Conservation (phyloP, 2,113 vertebrate genomes). For the Pionites leucogaster region DNA sequence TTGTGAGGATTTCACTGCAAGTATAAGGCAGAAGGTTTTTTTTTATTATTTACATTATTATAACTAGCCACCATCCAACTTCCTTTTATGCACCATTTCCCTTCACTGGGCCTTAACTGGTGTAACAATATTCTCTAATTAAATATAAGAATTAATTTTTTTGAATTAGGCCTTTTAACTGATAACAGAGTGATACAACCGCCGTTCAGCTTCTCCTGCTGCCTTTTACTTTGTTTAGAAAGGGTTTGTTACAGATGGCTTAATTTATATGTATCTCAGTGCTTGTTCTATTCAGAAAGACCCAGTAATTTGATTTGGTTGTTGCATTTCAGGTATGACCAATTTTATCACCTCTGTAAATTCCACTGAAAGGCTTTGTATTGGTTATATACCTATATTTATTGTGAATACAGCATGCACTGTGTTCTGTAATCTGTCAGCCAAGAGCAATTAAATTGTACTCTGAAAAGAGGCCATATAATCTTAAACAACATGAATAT, state of each 20-base stretch:
- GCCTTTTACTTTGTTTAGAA: background rate
- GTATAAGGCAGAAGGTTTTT: background rate
- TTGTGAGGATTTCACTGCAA: slow-evolving; percentile 19
- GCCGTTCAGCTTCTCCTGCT: background rate
- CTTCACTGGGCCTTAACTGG: background rate
- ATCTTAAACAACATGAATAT: background rate
- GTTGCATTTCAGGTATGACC: slow-evolving; percentile 11
- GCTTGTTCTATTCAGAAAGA: background rate
- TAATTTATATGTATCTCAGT: background rate
- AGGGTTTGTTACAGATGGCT: background rate
- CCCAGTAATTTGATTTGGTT: slow-evolving; percentile 37
- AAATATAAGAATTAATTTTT: slow-evolving; percentile 34
- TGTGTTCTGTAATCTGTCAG: background rate
- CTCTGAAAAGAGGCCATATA: background rate
- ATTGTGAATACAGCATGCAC: background rate
- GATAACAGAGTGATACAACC: background rate
- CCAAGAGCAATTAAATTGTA: background rate
- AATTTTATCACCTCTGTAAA: slow-evolving; percentile 51
- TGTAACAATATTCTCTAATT: slow-evolving; percentile 29
- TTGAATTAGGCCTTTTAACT: slow-evolving; percentile 11
- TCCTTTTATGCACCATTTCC: background rate
- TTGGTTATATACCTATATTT: background rate
- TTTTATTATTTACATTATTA: background rate
- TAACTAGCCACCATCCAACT: background rate
- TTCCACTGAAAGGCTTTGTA: slow-evolving; percentile 1